Base-by-base conservation (phyloP, 2,797 vertebrate genomes). In the Pseudopleuronectes americanus region DNA sequence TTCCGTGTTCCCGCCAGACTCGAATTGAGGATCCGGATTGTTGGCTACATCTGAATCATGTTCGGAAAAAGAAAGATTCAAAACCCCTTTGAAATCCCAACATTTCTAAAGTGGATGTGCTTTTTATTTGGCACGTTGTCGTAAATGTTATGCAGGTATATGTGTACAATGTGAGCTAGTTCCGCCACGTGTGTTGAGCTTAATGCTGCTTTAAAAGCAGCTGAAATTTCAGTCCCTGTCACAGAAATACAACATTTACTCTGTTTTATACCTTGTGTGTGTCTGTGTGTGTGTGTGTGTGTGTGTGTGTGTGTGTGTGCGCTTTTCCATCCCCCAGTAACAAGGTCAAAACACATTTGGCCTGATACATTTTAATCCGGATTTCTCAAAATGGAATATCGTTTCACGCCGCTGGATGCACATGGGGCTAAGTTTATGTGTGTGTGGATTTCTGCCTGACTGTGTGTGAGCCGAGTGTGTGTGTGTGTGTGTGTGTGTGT, bases 351-450 rank as follows among this genome's bases (percentile, higher is more conserved):
- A 87, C 90, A 92, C 83, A 91, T 91, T 93, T 88, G 89, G 88
- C 86, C 89, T 84, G 86, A 90, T 88, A 89, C 85, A 87, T 91
- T 91, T 92, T 92, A 93, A 94, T 94, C 92, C 84, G 74, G 88
- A 93, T 94, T 93, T 93, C 84, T 90, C 79, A 84, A 92, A 93
- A 91, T 92, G 89, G 88, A 93, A 93, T 92, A 93, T 92, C 81
- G 92, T 93, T 93, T 93, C 87, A 93, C 83, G 72, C 88, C 33
- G 13, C 81, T 85, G 84, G 85, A 90, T 90, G 83, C 81, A 85
- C 77, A 90, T 74, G 64, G 72, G 76, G 75, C 79, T 71, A 80
- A 71, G 82, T 90, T 81, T 70, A 21, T 76, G 56, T 77, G 64
- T 66, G 64, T 52, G 56, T 62, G 58, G 36, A 45, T 83, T 69